A percentile compares a stretch with the other conserved stretches of the same genome.
phyloP scores from a whole-genome alignment of 2,797 vertebrate species.

The Vespertilio murinus region DNA sequence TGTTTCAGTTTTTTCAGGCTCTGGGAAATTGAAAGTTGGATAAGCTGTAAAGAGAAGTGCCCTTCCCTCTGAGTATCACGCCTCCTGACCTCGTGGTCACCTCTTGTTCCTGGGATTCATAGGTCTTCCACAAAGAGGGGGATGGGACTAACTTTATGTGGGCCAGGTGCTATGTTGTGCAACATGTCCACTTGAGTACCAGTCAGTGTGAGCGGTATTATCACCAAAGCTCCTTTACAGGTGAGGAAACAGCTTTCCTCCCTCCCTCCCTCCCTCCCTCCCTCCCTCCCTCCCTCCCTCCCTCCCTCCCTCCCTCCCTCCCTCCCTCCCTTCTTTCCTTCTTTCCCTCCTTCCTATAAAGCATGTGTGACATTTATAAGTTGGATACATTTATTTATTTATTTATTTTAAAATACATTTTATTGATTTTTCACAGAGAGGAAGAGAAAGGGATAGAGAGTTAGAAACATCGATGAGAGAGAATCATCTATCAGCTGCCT shows the following conservation, averaged over 20 bases:
- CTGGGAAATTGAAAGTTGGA: neutral
- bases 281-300: rapidly evolving
- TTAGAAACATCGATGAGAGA: too few relatives aligned
- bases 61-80: neutral
- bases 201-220: neutral
- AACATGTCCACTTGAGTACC: neutral
- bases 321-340: too few relatives aligned
- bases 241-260: neutral
- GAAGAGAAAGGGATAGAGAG: too few relatives aligned
- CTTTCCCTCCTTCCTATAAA: neutral
- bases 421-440: too few relatives aligned
- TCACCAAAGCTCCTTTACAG: neutral
- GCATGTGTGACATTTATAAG: neutral
- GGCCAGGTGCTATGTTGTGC: neutral
- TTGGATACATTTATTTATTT: neutral
- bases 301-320: rapidly evolving
- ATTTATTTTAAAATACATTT: too few relatives aligned
- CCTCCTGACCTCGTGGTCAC: neutral
- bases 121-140: neutral
- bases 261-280: neutral
- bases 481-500: too few relatives aligned
- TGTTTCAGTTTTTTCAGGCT: neutral
- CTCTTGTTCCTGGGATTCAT: neutral
- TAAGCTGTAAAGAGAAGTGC: neutral
- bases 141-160: neutral